Evolutionary conservation across 2,888 invertebrate species (phyloP), one percentile per base, ranked within the genome.

Genomic region (Cyclophora albipunctata): DNA sequence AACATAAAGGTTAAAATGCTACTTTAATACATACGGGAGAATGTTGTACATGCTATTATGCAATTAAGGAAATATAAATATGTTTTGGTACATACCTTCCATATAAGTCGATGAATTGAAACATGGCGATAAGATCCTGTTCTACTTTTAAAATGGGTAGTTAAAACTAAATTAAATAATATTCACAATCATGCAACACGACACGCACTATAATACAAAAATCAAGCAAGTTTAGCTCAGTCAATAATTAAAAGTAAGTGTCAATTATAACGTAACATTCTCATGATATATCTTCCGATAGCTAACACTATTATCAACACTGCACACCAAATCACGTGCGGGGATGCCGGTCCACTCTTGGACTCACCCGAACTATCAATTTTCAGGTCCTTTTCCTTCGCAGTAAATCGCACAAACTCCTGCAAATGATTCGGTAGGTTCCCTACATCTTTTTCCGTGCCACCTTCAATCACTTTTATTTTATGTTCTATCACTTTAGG

Each of bases 361-460:
- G 81, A 84, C 82, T 89, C 89, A 81, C 89, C 89, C 65, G 86
- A 80, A 59, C 74, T 73, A 59, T 78, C 90, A 82, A 90, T 89
- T 81, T 89, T 89, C 64, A 90, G 87, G 58, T 87, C 84, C 63
- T 88, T 84, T 60, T 89, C 87, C 57, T 82, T 84, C 40, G 82
- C 78, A 42, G 91, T 90, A 64, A 92, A 91, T 69, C 90, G 91
- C 63, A 95, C 92, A 73, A 95, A 95, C 68, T 96, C 95, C 70
- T 92, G 92, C 69, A 96, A 89, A 79, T 96, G 96, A 66, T 90
- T 92, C 3, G 96, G 96, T 54, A 95, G 86, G 55, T 90, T 90
- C 50, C 88, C 87, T 45, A 92, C 86, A 65, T 92, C 92, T 53
- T 90, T 91, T 69, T 91, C 89, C 78, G 90, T 69, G 66, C 90